Percentiles rank a stretch among this genome's conserved stretches.
These are phyloP conservation scores for Phodopus roborovskii DNA, from an alignment of 2,113 vertebrate species.

Conservation along the genomic window DNA sequence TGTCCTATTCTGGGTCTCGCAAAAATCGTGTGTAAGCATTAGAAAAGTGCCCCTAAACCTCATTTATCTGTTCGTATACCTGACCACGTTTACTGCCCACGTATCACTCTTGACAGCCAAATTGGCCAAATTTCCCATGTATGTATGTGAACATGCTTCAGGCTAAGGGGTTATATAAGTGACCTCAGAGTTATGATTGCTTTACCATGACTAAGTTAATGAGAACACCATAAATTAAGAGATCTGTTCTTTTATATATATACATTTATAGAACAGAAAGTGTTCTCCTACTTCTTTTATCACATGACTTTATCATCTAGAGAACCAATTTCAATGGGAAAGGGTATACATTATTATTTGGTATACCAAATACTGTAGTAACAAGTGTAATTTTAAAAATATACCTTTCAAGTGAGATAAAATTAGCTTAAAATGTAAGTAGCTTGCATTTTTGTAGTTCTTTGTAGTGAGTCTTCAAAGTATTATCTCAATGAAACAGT, in stretches of 20 bases:
- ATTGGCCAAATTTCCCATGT: neutral
- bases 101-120: conserved; percentile 11
- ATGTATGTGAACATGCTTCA: neutral
- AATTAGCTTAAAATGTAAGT: conserved; percentile 61
- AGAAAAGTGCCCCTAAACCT: conserved; percentile 10
- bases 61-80: conserved; percentile 15
- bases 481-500: conserved; percentile 38
- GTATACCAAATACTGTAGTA: conserved; percentile 30
- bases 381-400: conserved; percentile 44
- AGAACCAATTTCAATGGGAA: neutral
- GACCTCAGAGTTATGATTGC: conserved; percentile 25
- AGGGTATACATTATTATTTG: conserved; percentile 40
- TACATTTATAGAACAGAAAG: conserved; percentile 49
- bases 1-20: conserved; percentile 6
- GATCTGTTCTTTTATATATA: conserved; percentile 29
- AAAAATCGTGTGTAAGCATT: conserved; percentile 46
- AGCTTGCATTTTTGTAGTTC: conserved; percentile 57
- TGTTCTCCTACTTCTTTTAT: conserved; percentile 35
- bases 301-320: conserved; percentile 46
- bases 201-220: conserved; percentile 46
- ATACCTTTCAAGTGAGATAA: conserved; percentile 56
- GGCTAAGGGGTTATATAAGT: neutral
- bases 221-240: conserved; percentile 49
- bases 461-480: conserved; percentile 49
- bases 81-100: conserved; percentile 7